phyloP scores from a whole-genome alignment of 2,888 invertebrate genomes.

The Galerucella pusilla region DNA sequence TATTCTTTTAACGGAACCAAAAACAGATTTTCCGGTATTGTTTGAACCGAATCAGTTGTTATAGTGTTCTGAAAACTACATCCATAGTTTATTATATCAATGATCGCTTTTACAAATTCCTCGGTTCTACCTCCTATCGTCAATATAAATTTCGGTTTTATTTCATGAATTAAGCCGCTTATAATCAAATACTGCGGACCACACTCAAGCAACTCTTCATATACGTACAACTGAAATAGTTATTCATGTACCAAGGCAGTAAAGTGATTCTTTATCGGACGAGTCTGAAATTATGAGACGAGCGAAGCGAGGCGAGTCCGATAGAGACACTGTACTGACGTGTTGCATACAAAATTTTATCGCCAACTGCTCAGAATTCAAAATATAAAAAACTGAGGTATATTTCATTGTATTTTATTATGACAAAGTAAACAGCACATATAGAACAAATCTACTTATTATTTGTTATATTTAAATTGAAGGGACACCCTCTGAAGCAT shows the following conservation, averaged over 20 bases:
- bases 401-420: too few relatives aligned
- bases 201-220: conserved; percentile 77
- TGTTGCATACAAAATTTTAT: too few relatives aligned
- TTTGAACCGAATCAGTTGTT: conserved; percentile 53
- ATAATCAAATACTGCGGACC: conserved; percentile 73
- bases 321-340: too few relatives aligned
- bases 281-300: too few relatives aligned
- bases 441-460: too few relatives aligned
- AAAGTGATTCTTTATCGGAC: too few relatives aligned
- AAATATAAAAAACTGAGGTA: too few relatives aligned
- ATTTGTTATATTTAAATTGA: too few relatives aligned
- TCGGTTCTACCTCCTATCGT: conserved; percentile 69
- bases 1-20: conserved; percentile 71
- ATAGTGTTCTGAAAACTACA: conserved; percentile 43
- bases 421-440: too few relatives aligned
- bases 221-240: conserved; percentile 69
- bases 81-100: conserved; percentile 49
- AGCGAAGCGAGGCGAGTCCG: too few relatives aligned
- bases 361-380: too few relatives aligned
- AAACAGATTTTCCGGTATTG: conserved; percentile 67
- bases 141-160: conserved; percentile 70
- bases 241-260: not conserved
- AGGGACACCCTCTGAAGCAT: too few relatives aligned
- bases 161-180: conserved; percentile 70
- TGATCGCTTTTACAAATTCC: conserved; percentile 63